Evolutionary conservation across 2,888 invertebrate genomes (phyloP).

Genomic region (Dolichomitus sp.): DNA sequence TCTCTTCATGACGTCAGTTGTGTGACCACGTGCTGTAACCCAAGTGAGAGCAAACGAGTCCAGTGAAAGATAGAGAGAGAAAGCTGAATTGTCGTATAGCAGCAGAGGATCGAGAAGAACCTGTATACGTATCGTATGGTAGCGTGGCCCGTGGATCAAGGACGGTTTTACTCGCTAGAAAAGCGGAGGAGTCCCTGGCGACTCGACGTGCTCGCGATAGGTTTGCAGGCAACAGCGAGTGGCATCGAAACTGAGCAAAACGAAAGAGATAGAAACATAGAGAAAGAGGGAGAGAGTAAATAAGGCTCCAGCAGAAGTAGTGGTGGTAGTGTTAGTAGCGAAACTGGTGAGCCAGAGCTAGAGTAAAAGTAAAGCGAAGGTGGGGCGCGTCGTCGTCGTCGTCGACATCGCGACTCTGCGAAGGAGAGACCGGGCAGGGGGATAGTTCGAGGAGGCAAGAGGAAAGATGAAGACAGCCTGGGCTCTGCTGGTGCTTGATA

Average conservation of each 20-base stretch:
- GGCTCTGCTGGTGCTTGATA: conserved; percentile 15
- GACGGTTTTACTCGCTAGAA: conserved; percentile 82
- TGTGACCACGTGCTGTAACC: conserved; percentile 77
- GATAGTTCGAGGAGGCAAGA: conserved; percentile 33
- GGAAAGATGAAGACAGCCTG: conserved; percentile 52
- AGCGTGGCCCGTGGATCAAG: conserved; percentile 84
- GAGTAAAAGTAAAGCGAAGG: conserved; percentile 42
- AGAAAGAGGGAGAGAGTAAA: conserved; percentile 18
- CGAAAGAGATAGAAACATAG: conserved; percentile 44
- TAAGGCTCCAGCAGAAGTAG: neutral
- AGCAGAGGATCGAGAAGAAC: conserved; percentile 47
- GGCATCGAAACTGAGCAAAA: neutral
- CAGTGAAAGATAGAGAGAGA: conserved; percentile 9
- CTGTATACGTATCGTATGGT: conserved; percentile 73
- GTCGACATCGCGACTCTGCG: conserved; percentile 41
- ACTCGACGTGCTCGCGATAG: conserved; percentile 57
- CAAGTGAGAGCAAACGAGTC: conserved; percentile 59
- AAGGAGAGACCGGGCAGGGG: neutral
- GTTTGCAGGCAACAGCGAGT: conserved; percentile 58
- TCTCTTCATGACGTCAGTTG: conserved; percentile 78
- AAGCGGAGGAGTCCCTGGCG: conserved; percentile 75
- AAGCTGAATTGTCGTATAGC: conserved; percentile 13
- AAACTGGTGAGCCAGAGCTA: conserved; percentile 29
- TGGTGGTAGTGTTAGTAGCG: conserved; percentile 7
- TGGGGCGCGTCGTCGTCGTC: conserved; percentile 22